Conservation (phyloP, 2,888 invertebrate species). For the Drosophila kuntzei region DNA sequence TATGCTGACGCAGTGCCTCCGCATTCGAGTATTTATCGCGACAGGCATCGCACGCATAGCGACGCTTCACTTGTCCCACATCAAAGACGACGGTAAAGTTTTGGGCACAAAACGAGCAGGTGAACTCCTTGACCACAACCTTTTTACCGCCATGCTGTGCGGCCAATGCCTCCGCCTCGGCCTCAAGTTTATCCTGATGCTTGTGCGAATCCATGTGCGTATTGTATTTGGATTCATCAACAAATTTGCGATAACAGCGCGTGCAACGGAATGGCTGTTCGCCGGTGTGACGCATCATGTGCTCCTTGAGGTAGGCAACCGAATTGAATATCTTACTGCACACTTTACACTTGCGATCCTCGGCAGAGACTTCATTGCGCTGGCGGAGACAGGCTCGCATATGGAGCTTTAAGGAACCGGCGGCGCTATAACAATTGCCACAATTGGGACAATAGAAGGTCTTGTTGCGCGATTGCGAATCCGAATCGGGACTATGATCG, state of each 20-base stretch:
- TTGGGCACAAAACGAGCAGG: conserved; percentile 84
- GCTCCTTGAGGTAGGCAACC: conserved; percentile 84
- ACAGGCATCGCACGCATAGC: conserved; percentile 84
- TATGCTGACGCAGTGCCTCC: conserved; percentile 83
- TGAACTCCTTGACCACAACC: conserved; percentile 84
- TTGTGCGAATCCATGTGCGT: conserved; percentile 84
- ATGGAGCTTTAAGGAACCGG: conserved; percentile 84
- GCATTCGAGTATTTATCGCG: conserved; percentile 85
- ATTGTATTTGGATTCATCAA: conserved; percentile 82
- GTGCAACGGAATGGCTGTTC: conserved; percentile 84
- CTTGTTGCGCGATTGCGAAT: conserved; percentile 67
- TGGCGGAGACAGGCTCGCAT: conserved; percentile 85
- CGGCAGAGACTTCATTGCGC: conserved; percentile 80
- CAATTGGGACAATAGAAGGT: conserved; percentile 85
- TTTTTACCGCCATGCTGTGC: conserved; percentile 83
- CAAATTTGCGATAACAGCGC: conserved; percentile 84
- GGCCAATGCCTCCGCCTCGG: conserved; percentile 79
- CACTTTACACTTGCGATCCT: conserved; percentile 84
- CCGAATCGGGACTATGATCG: conserved; percentile 59
- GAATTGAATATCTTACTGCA: conserved; percentile 85
- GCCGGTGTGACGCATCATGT: conserved; percentile 84
- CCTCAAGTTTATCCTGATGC: conserved; percentile 83
- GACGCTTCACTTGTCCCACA: conserved; percentile 84
- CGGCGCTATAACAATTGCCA: conserved; percentile 85
- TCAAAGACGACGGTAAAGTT: conserved; percentile 85